Evolutionary conservation across 2,888 invertebrate species (phyloP).

Genomic region (Dione juno): DNA sequence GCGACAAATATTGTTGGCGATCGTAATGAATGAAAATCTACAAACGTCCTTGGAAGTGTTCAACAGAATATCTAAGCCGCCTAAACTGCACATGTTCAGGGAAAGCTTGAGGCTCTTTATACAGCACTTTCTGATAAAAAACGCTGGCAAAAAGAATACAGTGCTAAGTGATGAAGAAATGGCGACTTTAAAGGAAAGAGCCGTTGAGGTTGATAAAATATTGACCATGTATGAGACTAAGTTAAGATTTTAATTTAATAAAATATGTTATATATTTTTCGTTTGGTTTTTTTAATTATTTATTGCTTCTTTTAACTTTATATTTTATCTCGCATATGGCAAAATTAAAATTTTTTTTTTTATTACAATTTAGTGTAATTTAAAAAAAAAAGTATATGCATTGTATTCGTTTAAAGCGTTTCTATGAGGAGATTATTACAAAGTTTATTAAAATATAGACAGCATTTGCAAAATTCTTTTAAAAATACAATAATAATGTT

Average conservation of each 20-base stretch:
- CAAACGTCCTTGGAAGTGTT: slow-evolving; percentile 86
- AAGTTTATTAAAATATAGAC: not conserved
- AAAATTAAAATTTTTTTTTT: too few relatives aligned
- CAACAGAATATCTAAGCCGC: slow-evolving; percentile 87
- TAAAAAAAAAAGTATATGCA: too few relatives aligned
- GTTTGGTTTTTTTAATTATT: slow-evolving; percentile 12
- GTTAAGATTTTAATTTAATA: slow-evolving; percentile 62
- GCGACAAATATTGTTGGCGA: slow-evolving; percentile 88
- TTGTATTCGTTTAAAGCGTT: too few relatives aligned
- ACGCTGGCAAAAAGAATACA: slow-evolving; percentile 76
- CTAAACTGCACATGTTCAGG: slow-evolving; percentile 90
- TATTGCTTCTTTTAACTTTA: too few relatives aligned
- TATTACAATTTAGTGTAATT: too few relatives aligned
- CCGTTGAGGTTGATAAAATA: slow-evolving; percentile 86
- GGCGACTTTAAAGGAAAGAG: slow-evolving; percentile 77
- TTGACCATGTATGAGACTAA: slow-evolving; percentile 81
- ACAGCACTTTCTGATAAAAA: slow-evolving; percentile 91
- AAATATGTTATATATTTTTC: slow-evolving; percentile 5
- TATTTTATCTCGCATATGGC: too few relatives aligned
- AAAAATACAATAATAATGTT: too few relatives aligned
- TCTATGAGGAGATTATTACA: too few relatives aligned
- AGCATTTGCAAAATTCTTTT: not conserved
- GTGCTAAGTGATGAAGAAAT: slow-evolving; percentile 65
- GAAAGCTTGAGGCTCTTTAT: slow-evolving; percentile 93
- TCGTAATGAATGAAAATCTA: slow-evolving; percentile 87